A percentile compares a stretch with the other conserved stretches of the same genome.
These are phyloP conservation scores for Eulemur albifrons DNA, from an alignment of 2,797 vertebrate species.

Conservation along the genomic window DNA sequence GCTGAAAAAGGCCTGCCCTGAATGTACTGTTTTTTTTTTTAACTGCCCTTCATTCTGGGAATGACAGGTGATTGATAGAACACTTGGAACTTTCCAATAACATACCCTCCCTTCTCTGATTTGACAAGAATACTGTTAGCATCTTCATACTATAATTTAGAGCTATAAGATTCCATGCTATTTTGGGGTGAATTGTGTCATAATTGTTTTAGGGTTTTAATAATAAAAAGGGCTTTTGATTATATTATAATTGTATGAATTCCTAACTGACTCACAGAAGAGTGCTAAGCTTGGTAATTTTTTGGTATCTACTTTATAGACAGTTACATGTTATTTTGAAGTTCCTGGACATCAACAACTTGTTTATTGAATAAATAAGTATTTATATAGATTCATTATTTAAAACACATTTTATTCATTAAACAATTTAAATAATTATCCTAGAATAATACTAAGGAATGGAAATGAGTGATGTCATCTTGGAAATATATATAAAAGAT, in stretches of 20 bases:
- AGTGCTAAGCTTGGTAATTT: background rate
- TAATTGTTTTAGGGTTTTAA: slow-evolving; percentile 6
- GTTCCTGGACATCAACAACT: background rate
- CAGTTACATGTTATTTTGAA: slow-evolving; percentile 28
- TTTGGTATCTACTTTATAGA: slow-evolving; percentile 28
- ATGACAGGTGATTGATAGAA: slow-evolving; percentile 36
- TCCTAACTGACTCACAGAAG: slow-evolving; percentile 47
- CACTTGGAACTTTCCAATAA: slow-evolving; percentile 37
- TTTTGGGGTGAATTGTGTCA: slow-evolving; percentile 50
- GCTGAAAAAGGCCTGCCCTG: too few relatives aligned
- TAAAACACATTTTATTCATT: slow-evolving; percentile 39
- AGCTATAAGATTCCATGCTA: background rate
- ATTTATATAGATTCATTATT: slow-evolving; percentile 18
- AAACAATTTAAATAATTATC: background rate
- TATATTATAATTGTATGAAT: slow-evolving; percentile 34
- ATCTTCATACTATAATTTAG: slow-evolving; percentile 14
- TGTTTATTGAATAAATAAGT: slow-evolving; percentile 47
- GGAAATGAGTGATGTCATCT: background rate
- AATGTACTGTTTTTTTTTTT: background rate
- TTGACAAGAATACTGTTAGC: background rate
- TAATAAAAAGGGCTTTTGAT: slow-evolving; percentile 32
- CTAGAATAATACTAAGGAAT: background rate
- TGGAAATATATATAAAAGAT: background rate
- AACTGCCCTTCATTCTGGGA: slow-evolving; percentile 41
- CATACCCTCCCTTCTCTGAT: background rate